Base-by-base conservation (phyloP, 2,888 invertebrate genomes). In the Protula sp. region DNA sequence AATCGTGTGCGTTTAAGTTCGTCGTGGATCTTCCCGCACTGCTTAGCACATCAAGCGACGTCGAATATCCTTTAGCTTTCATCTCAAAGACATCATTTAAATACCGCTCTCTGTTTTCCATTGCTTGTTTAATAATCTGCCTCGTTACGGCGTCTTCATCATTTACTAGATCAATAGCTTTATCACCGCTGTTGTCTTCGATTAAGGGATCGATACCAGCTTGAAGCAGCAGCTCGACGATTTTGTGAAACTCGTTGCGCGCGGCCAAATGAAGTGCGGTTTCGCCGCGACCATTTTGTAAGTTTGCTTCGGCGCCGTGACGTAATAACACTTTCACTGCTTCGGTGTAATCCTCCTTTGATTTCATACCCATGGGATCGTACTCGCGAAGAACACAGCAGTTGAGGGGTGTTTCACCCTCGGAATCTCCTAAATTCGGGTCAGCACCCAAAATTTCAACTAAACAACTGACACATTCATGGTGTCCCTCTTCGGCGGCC, bases 331-430 rank as follows among this genome's bases (percentile, higher is more conserved):
- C 60, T 55, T 60, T 62, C 3, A 60, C 63, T 0, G 66, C 65
- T 24, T 69, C 69, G 1, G 67, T 59, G 56, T 58, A 69, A 47
- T 69, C 69, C 14, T 69, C 69, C 56, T 69, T 69, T n/a, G 61
- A 58, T 47, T 67, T 67, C 69, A 69, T 69, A 24, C 69, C 68
- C 22, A 65, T 51, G 1, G 63, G 67, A 52, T 69, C 69, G 53
- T 68, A 67, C 29, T 65, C 63, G 9, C 54, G 31, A 1, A 69
- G 55, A 0, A 64, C 67, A 24, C 55, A 38, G 50, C 65, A 65
- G 59, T 69, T 68, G 4, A 69, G 60, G 0, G 66, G 61, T 3
- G 61, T 66, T 55, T 66, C 66, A n/a, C 66, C 69, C 47, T 67
- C 67, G 1, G 68, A 67, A 54, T 68, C 68, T 14, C 54, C 9